These are phyloP conservation scores for Calidris pugnax DNA, from an alignment of 2,113 vertebrate species.

Conservation along the genomic window DNA sequence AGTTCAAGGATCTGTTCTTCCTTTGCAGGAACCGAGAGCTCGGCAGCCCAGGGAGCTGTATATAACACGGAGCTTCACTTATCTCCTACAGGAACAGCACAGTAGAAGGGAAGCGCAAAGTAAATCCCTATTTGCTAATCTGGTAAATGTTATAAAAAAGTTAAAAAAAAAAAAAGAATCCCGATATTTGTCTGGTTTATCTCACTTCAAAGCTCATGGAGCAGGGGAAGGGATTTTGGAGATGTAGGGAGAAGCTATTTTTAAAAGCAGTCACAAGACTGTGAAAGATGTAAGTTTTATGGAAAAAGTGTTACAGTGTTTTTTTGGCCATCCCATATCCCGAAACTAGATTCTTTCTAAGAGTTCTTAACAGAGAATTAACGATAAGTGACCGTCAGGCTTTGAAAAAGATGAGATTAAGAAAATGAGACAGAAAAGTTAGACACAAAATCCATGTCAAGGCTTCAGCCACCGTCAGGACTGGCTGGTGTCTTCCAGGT, in stretches of 20 bases:
- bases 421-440: background rate
- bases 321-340: background rate
- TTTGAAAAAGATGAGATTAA: background rate
- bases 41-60: background rate
- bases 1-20: background rate
- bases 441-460: background rate
- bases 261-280: background rate
- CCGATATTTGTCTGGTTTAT: slow-evolving; percentile 33
- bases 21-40: background rate
- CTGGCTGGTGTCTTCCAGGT: background rate
- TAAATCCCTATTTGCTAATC: slow-evolving; percentile 37
- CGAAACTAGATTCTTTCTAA: background rate
- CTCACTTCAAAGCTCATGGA: slow-evolving; percentile 1
- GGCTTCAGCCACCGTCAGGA: rapidly evolving
- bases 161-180: background rate
- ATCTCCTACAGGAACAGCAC: background rate
- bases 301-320: background rate
- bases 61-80: background rate
- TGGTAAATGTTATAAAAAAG: slow-evolving; percentile 25
- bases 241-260: background rate
- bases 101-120: background rate
- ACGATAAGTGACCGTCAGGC: background rate
- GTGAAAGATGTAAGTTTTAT: background rate
- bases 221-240: slow-evolving; percentile 2
- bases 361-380: background rate